A percentile compares a stretch with the other conserved stretches of the same genome.
Conservation (phyloP, 2,113 vertebrate genomes). For the Clarias macrocephalus region DNA sequence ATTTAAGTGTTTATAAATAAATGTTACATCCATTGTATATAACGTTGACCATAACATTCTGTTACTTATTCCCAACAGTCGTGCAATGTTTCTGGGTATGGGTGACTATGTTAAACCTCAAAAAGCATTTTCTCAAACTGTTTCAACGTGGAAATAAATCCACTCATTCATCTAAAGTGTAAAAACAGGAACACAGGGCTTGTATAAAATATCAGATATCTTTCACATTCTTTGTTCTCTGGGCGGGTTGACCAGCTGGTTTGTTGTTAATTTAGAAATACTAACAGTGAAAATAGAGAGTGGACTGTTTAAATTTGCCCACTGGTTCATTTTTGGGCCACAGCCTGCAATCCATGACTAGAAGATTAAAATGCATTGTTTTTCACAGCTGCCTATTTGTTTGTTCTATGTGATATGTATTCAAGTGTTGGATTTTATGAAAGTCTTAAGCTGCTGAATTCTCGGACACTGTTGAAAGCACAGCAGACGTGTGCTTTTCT, state of each 20-base stretch:
- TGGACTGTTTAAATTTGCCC: neutral
- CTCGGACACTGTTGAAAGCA: neutral
- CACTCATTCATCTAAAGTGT: neutral
- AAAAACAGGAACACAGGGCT: conserved; percentile 6
- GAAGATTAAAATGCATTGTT: conserved; percentile 58
- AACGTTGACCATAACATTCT: neutral
- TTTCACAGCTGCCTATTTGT: conserved; percentile 56
- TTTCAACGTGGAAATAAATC: neutral
- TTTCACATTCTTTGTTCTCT: conserved; percentile 30
- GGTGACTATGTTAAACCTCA: neutral
- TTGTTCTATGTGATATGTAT: conserved; percentile 61
- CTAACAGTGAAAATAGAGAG: neutral
- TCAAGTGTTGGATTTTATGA: conserved; percentile 38
- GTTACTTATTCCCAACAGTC: neutral
- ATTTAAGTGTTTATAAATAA: neutral
- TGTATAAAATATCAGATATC: conserved; percentile 24
- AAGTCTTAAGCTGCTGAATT: conserved; percentile 42
- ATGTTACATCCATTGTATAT: neutral
- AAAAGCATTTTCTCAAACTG: conserved; percentile 13
- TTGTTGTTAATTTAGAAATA: conserved; percentile 31
- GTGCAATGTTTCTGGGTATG: neutral
- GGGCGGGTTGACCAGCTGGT: neutral
- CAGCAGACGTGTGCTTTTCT: neutral
- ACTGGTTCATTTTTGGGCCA: conserved; percentile 7
- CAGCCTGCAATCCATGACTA: conserved; percentile 53